phyloP scores from a whole-genome alignment of 2,797 vertebrate species.

The Chelidonichthys spinosus region DNA sequence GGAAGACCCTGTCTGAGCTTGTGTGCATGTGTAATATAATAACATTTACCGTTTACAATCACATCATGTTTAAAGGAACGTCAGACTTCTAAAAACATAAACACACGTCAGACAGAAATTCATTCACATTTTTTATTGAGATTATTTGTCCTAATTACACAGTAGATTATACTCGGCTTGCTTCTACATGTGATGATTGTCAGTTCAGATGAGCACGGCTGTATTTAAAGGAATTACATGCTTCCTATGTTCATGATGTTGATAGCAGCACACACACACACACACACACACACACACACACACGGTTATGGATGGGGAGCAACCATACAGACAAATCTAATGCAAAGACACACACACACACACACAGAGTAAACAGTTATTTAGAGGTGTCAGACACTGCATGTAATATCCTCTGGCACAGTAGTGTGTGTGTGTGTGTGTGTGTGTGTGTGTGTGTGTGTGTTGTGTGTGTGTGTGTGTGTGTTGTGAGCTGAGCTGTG shows the following conservation, averaged over 20 bases:
- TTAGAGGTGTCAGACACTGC: slow-evolving; percentile 81
- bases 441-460: slow-evolving; percentile 32
- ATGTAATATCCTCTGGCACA: slow-evolving; percentile 80
- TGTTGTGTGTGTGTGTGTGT: slow-evolving; percentile 30
- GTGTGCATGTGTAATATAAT: neutral
- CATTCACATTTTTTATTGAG: slow-evolving; percentile 64
- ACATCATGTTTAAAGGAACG: slow-evolving; percentile 15
- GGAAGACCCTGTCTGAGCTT: slow-evolving; percentile 24
- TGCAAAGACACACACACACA: slow-evolving; percentile 45
- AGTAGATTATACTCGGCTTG: slow-evolving; percentile 39
- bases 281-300: slow-evolving; percentile 21
- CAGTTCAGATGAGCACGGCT: slow-evolving; percentile 59
- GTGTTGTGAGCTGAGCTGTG: slow-evolving; percentile 58
- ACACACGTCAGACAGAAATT: slow-evolving; percentile 47
- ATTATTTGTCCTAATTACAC: slow-evolving; percentile 59
- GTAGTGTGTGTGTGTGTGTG: slow-evolving; percentile 50
- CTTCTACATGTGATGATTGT: slow-evolving; percentile 46
- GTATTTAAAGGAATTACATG: slow-evolving; percentile 53
- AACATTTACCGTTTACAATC: neutral
- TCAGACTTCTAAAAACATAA: slow-evolving; percentile 26
- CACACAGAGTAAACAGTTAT: slow-evolving; percentile 78
- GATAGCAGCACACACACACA: slow-evolving; percentile 42
- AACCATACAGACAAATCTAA: slow-evolving; percentile 37
- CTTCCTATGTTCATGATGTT: slow-evolving; percentile 51
- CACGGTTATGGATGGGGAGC: slow-evolving; percentile 32